Conservation (phyloP, 2,113 vertebrate genomes). For the Neolamprologus devosi region DNA sequence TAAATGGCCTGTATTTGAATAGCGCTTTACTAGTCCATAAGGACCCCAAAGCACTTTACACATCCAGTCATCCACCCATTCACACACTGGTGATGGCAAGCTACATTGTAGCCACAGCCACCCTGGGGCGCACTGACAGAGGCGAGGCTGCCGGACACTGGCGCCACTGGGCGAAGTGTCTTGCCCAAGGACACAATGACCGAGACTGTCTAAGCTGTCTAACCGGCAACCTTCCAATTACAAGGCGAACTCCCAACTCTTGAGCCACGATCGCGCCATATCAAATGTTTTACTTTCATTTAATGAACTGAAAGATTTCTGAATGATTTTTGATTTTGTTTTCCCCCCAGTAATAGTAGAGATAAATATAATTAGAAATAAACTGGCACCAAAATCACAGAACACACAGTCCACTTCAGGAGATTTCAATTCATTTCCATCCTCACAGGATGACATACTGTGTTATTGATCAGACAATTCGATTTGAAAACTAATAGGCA, state of each 20-base stretch:
- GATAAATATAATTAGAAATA: not conserved
- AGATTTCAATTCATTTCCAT: not conserved
- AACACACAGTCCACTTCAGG: not conserved
- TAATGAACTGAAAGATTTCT: not conserved
- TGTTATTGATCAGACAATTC: not conserved
- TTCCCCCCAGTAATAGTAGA: not conserved
- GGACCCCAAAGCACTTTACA: no score
- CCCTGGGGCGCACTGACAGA: no score
- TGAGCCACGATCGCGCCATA: not conserved
- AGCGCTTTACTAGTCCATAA: no score
- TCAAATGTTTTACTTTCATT: not conserved
- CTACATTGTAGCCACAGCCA: no score
- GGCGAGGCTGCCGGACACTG: no score
- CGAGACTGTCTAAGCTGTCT: accelerated
- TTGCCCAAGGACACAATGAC: not conserved
- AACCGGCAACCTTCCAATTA: accelerated
- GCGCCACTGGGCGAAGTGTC: not conserved
- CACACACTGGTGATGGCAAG: no score
- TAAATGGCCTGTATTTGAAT: no score
- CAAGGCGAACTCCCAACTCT: not conserved
- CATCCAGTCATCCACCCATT: no score
- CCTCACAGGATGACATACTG: not conserved
- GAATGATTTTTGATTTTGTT: not conserved
- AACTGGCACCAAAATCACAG: not conserved
- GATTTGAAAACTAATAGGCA: not conserved